Conservation (phyloP, 2,888 invertebrate species). For the Gonocerus acuteangulatus region DNA sequence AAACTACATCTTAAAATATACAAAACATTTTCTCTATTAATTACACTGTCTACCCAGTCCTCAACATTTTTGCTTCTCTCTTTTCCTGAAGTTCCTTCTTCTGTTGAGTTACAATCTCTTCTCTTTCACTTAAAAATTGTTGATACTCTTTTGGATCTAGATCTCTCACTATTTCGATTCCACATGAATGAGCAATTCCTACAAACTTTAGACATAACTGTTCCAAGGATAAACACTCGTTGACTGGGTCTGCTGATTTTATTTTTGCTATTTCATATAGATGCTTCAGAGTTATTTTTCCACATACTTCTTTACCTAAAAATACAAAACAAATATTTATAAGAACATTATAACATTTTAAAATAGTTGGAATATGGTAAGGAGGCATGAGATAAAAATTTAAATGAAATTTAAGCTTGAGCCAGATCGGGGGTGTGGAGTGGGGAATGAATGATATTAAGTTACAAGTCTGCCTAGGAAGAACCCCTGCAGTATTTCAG, state of each 20-base stretch:
- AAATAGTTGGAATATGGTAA: too few relatives aligned
- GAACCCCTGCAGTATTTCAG: too few relatives aligned
- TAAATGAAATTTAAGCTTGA: too few relatives aligned
- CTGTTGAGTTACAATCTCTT: slow-evolving; percentile 61
- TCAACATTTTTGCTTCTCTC: slow-evolving; percentile 82
- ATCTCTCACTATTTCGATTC: slow-evolving; percentile 73
- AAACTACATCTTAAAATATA: not conserved
- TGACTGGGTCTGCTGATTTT: slow-evolving; percentile 78
- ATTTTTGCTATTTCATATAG: slow-evolving; percentile 95
- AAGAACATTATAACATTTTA: too few relatives aligned
- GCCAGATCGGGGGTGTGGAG: too few relatives aligned
- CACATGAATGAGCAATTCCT: slow-evolving; percentile 68
- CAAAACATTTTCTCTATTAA: not conserved
- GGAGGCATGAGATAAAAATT: too few relatives aligned
- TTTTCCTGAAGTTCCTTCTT: slow-evolving; percentile 69
- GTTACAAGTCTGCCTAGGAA: too few relatives aligned
- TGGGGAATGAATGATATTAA: too few relatives aligned
- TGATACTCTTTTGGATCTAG: slow-evolving; percentile 73
- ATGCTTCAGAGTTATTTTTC: slow-evolving; percentile 88
- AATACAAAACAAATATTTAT: slow-evolving; percentile 28
- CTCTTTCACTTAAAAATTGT: slow-evolving; percentile 70
- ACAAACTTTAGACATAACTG: slow-evolving; percentile 73
- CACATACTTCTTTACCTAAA: slow-evolving; percentile 67
- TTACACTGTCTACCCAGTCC: slow-evolving; percentile 52
- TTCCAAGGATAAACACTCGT: slow-evolving; percentile 55